These are phyloP conservation scores for Pteromalus puparum DNA, from an alignment of 1,140 invertebrate genomes.

Conservation along the genomic window DNA sequence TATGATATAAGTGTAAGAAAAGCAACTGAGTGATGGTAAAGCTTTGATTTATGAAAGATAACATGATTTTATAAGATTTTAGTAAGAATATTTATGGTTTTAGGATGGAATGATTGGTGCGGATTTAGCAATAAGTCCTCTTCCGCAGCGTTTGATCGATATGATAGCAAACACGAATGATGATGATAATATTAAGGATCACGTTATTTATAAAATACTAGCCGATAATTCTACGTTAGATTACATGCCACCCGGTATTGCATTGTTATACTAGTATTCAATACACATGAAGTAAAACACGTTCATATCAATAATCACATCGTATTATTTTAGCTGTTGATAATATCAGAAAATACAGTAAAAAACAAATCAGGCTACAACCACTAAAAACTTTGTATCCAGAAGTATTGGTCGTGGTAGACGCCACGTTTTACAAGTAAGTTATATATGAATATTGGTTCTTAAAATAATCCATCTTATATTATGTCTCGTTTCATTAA, in stretches of 20 bases:
- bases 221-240: not conserved
- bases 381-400: constrained; percentile 41
- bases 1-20: too few species aligned
- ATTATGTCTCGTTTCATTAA: not conserved
- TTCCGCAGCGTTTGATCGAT: constrained; percentile 35
- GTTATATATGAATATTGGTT: not conserved
- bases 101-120: constrained; percentile 40
- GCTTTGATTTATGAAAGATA: too few species aligned
- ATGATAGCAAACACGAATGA: constrained; percentile 21
- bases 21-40: too few species aligned
- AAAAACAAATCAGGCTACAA: not conserved
- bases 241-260: not conserved
- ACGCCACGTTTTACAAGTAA: constrained; percentile 50
- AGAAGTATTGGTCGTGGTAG: constrained; percentile 52
- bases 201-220: constrained; percentile 43
- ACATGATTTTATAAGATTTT: not conserved
- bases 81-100: not conserved
- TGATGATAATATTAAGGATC: constrained; percentile 17
- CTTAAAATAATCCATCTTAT: not conserved
- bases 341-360: not conserved
- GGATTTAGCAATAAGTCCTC: constrained; percentile 46
- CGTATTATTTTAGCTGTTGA: not conserved
- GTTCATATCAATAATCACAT: not conserved
- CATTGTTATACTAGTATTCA: not conserved
- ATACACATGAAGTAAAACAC: not conserved